Conservation (phyloP, 2,888 invertebrate species). For the Drosophila meridionalis region DNA sequence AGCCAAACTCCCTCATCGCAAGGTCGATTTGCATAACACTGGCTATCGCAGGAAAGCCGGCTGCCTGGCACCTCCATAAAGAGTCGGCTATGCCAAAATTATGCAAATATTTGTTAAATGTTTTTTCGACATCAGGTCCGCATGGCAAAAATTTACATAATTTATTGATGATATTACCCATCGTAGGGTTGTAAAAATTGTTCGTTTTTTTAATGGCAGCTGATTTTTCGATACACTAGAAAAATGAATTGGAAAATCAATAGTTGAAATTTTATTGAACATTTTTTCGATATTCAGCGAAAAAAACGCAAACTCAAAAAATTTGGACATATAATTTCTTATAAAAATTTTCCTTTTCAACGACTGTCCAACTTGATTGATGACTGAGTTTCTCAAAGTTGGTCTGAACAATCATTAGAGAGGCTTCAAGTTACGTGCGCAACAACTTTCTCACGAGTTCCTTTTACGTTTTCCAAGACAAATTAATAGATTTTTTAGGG, state of each 20-base stretch:
- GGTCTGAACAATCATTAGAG: constrained; percentile 56
- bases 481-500: constrained; percentile 15
- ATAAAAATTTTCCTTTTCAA: constrained; percentile 68
- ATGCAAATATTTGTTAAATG: constrained; percentile 76
- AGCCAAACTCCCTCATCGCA: constrained; percentile 48
- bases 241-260: constrained; percentile 34
- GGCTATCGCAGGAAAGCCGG: constrained; percentile 39
- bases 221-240: constrained; percentile 45
- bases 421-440: constrained; percentile 63
- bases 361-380: constrained; percentile 69
- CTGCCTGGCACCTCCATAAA: constrained; percentile 26
- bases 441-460: constrained; percentile 69
- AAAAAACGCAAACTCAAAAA: constrained; percentile 37
- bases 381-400: constrained; percentile 50
- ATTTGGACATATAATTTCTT: constrained; percentile 63
- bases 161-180: constrained; percentile 51
- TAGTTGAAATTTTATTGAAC: constrained; percentile 22
- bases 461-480: constrained; percentile 31
- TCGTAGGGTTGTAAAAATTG: constrained; percentile 50
- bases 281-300: constrained; percentile 58
- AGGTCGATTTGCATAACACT: constrained; percentile 84
- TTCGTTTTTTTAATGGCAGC: constrained; percentile 64
- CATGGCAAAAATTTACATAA: constrained; percentile 67
- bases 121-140: constrained; percentile 64
- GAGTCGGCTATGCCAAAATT: constrained; percentile 76